These are phyloP conservation scores for Magallana nippona DNA, from an alignment of 2,888 invertebrate genomes.

Conservation along the genomic window DNA sequence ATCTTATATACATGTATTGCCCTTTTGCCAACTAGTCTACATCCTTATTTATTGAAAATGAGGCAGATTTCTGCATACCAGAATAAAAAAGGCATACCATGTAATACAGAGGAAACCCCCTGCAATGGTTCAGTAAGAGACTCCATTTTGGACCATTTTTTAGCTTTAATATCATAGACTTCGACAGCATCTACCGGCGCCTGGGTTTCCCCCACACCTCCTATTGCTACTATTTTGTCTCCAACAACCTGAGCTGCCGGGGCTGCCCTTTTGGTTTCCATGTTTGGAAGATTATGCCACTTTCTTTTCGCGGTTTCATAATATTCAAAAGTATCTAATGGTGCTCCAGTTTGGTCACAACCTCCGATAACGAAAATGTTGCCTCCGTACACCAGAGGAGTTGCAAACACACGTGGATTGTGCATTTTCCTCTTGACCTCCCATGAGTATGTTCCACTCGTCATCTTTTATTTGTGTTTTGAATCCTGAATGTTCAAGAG, in stretches of 20 bases:
- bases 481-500: not conserved
- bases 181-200: slow-evolving; percentile 75
- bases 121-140: slow-evolving; percentile 69
- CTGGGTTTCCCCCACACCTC: slow-evolving; percentile 75
- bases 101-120: slow-evolving; percentile 74
- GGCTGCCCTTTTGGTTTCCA: slow-evolving; percentile 77
- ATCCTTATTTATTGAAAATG: too few relatives aligned
- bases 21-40: too few relatives aligned
- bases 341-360: slow-evolving; percentile 76
- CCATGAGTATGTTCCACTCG: slow-evolving; percentile 60
- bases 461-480: slow-evolving; percentile 34
- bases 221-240: slow-evolving; percentile 73
- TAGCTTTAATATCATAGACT: slow-evolving; percentile 70
- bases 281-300: slow-evolving; percentile 68
- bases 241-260: slow-evolving; percentile 69
- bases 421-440: slow-evolving; percentile 73
- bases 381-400: slow-evolving; percentile 68
- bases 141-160: slow-evolving; percentile 71
- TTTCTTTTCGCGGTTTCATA: slow-evolving; percentile 67
- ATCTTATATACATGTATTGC: too few relatives aligned
- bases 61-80: not conserved
- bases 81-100: slow-evolving; percentile 62
- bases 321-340: slow-evolving; percentile 75
- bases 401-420: slow-evolving; percentile 75
- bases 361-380: slow-evolving; percentile 76